Conservation (phyloP, 1,140 invertebrate species). For the Pomacea maculata region DNA sequence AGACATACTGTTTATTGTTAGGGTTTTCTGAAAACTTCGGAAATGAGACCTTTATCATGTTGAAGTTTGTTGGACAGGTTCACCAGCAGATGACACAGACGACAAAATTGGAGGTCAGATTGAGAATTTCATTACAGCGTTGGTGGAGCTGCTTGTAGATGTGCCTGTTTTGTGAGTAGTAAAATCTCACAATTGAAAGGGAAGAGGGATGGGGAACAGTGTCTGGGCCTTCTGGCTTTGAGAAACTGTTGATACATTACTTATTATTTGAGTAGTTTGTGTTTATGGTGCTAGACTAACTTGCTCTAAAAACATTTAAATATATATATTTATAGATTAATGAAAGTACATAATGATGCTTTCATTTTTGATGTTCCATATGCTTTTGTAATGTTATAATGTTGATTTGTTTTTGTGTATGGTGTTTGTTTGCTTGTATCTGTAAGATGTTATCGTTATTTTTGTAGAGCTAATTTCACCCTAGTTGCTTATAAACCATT, state of each 20-base stretch:
- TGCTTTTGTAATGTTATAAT: too few species aligned
- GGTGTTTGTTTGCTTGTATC: too few species aligned
- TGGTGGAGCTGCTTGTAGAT: constrained; percentile 81
- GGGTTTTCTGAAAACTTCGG: constrained; percentile 17
- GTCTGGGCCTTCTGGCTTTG: neutral
- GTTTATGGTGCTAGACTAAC: neutral
- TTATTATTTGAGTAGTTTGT: neutral
- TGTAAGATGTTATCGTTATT: too few species aligned
- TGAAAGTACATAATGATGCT: too few species aligned
- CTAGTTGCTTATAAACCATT: too few species aligned
- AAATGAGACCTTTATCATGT: constrained; percentile 5
- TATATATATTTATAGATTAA: too few species aligned
- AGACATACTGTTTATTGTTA: too few species aligned
- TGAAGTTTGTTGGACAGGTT: constrained; percentile 14
- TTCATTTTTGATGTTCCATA: too few species aligned
- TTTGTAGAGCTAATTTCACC: too few species aligned
- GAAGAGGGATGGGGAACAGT: neutral
- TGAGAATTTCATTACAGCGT: constrained; percentile 72
- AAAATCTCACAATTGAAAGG: neutral
- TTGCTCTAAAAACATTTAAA: too few species aligned
- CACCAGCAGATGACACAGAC: constrained; percentile 29
- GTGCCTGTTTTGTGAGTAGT: constrained; percentile 73
- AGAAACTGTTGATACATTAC: neutral
- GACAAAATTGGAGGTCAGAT: constrained; percentile 43
- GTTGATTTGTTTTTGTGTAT: too few species aligned